Percentiles rank a stretch among this genome's conserved stretches.
Evolutionary conservation across 2,888 invertebrate species (phyloP).

Genomic region (Myopa testacea): DNA sequence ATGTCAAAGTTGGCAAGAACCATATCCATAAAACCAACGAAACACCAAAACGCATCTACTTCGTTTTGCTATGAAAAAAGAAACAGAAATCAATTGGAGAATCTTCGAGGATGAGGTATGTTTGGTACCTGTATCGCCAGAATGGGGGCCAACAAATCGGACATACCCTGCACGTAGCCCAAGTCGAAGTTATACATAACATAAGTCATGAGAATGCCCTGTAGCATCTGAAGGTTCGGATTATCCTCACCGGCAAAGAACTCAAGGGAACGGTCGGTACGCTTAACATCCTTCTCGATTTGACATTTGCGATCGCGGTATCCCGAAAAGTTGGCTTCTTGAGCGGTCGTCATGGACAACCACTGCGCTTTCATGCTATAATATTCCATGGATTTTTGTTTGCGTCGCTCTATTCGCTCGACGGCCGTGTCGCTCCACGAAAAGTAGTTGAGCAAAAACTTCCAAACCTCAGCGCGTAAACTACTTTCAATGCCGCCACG

Average conservation of each 20-base stretch:
- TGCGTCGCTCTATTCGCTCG: constrained; percentile 77
- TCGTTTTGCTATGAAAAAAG: constrained; percentile 79
- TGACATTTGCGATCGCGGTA: constrained; percentile 92
- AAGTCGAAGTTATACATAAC: constrained; percentile 99
- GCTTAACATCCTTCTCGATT: constrained; percentile 96
- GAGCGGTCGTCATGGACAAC: constrained; percentile 87
- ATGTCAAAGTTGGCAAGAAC: constrained; percentile 94
- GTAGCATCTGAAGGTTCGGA: constrained; percentile 83
- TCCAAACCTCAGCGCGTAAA: constrained; percentile 90
- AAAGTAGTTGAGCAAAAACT: constrained; percentile 89
- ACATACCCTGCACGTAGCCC: constrained; percentile 98
- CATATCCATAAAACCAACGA: constrained; percentile 96
- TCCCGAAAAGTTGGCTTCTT: constrained; percentile 88
- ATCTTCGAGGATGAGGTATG: neutral
- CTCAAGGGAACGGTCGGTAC: constrained; percentile 91
- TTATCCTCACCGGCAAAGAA: constrained; percentile 96
- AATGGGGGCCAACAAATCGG: constrained; percentile 94
- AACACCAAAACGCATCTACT: constrained; percentile 98
- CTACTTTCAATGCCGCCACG: constrained; percentile 86
- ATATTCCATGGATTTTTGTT: constrained; percentile 86
- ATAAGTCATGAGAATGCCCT: constrained; percentile 97
- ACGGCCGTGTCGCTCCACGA: constrained; percentile 84
- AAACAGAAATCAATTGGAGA: neutral
- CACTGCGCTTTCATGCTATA: constrained; percentile 97
- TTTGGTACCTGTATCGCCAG: constrained; percentile 73